Base-by-base conservation (phyloP, 1,140 invertebrate genomes). In the Trichonephila clavata region DNA sequence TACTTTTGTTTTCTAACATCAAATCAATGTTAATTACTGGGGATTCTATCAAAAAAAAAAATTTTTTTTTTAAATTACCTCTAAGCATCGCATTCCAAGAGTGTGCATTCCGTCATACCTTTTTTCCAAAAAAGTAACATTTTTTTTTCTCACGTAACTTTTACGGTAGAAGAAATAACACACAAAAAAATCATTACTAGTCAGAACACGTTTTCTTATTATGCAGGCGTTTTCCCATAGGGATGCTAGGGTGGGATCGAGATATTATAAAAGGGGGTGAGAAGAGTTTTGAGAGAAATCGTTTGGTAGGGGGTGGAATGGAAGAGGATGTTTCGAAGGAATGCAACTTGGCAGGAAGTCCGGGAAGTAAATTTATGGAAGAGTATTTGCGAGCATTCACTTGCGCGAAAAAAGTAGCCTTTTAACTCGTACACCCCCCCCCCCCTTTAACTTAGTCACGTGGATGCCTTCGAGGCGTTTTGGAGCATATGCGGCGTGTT, bases 191-290 rank as follows among this genome's bases (percentile, higher is more conserved):
- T 65, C 84, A 86, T 60, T 50, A n/a, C 10, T 7, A 68, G 21
- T 90, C 43, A 57, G n/a, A 32, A 65, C 87, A 90, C 87, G 43
- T 77, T 59, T 80, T 57, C 68, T 71, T 90, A 77, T 90, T 90
- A 90, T 71, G 68, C 87, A 90, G 57, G 87, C 43, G 18, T n/a
- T 90, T 43, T 80, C 63, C 43, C 63, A 32, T 24, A 24, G 68
- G 68, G 16, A 14, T 13, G 10, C 10, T 7, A 18, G 24, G 84
- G 59, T 59, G 84, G 84, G 27, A 61, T 59, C 84, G 27, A 60
- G 24, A 61, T 59, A 86, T 21, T 32, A 61, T 60, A 32, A 50
- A 71, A 14, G 68, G 68, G 68, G 10, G n/a, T 24, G 24, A 27
- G 24, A 24, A 24, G 63, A n/a, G 63, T 14, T 20, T 20, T 39